These are phyloP conservation scores for Siphamia tubifer DNA, from an alignment of 2,113 vertebrate genomes.

Conservation along the genomic window DNA sequence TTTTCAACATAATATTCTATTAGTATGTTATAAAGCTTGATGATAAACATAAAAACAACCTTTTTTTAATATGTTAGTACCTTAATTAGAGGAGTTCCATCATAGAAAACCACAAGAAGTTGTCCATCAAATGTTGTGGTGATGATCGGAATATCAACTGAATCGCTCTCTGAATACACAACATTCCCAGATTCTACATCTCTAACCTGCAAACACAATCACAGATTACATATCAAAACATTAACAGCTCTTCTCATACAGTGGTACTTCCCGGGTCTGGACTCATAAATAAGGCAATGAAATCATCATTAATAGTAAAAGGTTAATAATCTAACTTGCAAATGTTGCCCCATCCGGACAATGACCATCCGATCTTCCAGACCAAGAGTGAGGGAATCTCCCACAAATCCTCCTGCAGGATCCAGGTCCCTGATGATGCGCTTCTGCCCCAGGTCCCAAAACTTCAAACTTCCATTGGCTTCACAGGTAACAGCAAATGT, in stretches of 20 bases:
- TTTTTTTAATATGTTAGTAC: not conserved
- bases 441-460: conserved; percentile 70
- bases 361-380: conserved; percentile 70
- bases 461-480: conserved; percentile 66
- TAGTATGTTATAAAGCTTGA: too few relatives aligned
- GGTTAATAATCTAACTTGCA: conserved; percentile 73
- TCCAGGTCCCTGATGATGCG: conserved; percentile 52
- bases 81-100: conserved; percentile 62
- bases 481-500: conserved; percentile 58
- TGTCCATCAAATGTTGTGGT: conserved; percentile 67
- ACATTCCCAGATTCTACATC: conserved; percentile 64
- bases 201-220: conserved; percentile 51
- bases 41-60: not conserved
- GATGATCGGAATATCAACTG: conserved; percentile 56
- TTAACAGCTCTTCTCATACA: not conserved
- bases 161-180: conserved; percentile 56
- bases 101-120: conserved; percentile 67
- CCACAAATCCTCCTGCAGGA: conserved; percentile 35
- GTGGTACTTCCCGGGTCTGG: too few relatives aligned
- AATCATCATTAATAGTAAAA: not conserved
- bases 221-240: not conserved
- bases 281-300: not conserved
- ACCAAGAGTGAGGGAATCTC: conserved; percentile 59
- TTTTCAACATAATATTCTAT: too few relatives aligned
- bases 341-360: conserved; percentile 57